These are phyloP conservation scores for Chouioia cunea DNA, from an alignment of 2,888 invertebrate genomes.

Conservation along the genomic window DNA sequence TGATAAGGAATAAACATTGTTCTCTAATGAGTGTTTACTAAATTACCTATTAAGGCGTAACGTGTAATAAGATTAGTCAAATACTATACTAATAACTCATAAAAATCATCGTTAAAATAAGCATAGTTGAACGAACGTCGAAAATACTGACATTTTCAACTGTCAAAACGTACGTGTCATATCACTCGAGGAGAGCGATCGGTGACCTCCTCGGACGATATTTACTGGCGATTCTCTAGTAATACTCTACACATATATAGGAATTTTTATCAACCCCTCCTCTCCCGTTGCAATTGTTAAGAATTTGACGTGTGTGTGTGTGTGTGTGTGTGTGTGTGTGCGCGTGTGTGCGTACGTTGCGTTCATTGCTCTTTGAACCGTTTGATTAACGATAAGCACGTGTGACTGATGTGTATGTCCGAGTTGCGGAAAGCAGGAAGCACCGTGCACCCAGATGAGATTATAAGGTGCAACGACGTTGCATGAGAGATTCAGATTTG, in stretches of 20 bases:
- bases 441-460: not conserved
- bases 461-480: too few species aligned
- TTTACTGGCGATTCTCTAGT: conserved; percentile 55
- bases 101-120: too few species aligned
- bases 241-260: conserved; percentile 44
- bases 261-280: conserved; percentile 62
- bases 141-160: too few species aligned
- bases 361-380: conserved; percentile 60
- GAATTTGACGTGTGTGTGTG: conserved; percentile 54
- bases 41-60: too few species aligned
- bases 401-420: not conserved
- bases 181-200: conserved; percentile 50
- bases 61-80: too few species aligned
- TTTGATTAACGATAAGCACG: conserved; percentile 30
- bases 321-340: too few species aligned
- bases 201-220: conserved; percentile 65
- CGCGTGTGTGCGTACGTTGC: conserved; percentile 28
- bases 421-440: not conserved
- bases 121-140: too few species aligned
- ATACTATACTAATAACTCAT: too few species aligned
- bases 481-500: too few species aligned
- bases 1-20: too few species aligned
- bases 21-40: too few species aligned
- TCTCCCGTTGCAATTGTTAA: conserved; percentile 31
- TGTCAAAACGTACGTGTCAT: too few species aligned